Conservation (phyloP, 2,797 vertebrate genomes). For the Glossophaga mutica region DNA sequence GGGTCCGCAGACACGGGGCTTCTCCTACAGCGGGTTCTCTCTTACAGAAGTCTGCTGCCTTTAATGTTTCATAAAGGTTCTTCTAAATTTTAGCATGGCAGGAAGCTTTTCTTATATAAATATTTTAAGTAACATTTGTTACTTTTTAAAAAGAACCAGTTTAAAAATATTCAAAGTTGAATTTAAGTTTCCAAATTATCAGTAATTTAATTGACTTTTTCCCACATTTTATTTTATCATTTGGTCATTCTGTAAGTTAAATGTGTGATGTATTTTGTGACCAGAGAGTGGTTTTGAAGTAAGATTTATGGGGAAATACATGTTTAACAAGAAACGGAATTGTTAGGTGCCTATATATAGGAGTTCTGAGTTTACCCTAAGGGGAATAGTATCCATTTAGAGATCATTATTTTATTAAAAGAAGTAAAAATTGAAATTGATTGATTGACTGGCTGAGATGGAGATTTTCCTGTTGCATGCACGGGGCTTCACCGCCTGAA, state of each 20-base stretch:
- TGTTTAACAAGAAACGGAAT: not conserved
- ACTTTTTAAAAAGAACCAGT: not conserved
- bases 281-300: not conserved
- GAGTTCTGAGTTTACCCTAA: not conserved
- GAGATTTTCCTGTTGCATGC: not conserved
- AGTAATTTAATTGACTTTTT: not conserved
- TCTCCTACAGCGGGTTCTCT: not conserved
- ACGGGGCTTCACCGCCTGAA: not conserved
- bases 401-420: not conserved
- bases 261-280: not conserved
- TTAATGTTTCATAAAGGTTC: not conserved
- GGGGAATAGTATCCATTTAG: not conserved
- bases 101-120: not conserved
- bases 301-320: not conserved
- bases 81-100: not conserved
- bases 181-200: not conserved
- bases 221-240: not conserved
- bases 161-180: not conserved
- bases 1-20: not conserved
- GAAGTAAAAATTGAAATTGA: not conserved
- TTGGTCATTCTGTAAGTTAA: not conserved
- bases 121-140: not conserved
- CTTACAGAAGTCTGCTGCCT: not conserved
- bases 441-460: not conserved
- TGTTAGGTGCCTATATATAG: not conserved